Evolutionary conservation across 92 coral and sea anemone genomes (phyloP).

Genomic region (Heliopora coerulea): DNA sequence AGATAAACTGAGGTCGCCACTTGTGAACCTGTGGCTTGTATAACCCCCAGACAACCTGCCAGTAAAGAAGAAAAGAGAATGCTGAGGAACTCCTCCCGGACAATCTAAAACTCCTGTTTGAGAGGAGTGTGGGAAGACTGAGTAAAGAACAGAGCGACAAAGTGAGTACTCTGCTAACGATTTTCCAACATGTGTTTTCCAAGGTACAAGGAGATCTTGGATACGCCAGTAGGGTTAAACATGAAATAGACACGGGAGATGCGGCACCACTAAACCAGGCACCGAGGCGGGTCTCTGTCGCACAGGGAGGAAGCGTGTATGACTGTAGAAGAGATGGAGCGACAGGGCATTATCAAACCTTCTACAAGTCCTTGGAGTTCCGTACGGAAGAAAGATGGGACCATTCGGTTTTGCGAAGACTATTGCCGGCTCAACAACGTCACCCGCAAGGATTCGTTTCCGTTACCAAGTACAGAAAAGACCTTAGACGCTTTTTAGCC

Average conservation of each 20-base stretch:
- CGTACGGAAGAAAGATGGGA: not conserved
- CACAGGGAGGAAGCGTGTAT: not conserved
- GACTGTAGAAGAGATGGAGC: not conserved
- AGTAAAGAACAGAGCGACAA: slow-evolving; percentile 2
- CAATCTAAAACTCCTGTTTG: slow-evolving; percentile 11
- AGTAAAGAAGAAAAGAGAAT: not conserved
- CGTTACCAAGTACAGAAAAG: not conserved
- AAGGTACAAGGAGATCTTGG: not conserved
- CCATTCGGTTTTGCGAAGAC: not conserved
- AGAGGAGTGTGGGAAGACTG: not conserved
- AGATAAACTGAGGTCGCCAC: slow-evolving; percentile 28
- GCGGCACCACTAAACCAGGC: not conserved
- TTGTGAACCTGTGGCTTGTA: slow-evolving; percentile 27
- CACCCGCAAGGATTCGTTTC: not conserved
- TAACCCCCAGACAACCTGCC: slow-evolving; percentile 3
- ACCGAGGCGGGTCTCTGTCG: not conserved
- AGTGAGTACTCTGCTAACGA: slow-evolving; percentile 3
- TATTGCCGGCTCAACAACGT: not conserved
- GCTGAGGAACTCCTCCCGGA: not conserved
- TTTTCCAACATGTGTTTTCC: not conserved
- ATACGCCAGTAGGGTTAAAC: not conserved
- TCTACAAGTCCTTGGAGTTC: not conserved
- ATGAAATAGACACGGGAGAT: not conserved
- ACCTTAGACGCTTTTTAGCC: not conserved
- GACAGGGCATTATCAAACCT: not conserved